Percentiles rank a stretch among this genome's conserved stretches.
Evolutionary conservation across 2,888 invertebrate genomes (phyloP).

Genomic region (Cosmorhoe ocellata): DNA sequence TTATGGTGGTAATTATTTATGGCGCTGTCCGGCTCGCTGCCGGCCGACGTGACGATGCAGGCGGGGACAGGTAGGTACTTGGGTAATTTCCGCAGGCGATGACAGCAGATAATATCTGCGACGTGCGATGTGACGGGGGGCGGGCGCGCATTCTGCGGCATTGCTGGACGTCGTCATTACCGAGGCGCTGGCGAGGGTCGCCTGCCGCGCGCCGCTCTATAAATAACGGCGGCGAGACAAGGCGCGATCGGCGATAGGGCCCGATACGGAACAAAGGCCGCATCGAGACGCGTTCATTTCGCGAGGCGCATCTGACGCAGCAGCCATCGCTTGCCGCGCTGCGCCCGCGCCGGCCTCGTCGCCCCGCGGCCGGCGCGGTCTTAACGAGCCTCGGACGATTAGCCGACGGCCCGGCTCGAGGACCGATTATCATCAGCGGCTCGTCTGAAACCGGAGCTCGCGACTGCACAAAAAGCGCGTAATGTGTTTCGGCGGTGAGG

Average conservation of each 20-base stretch:
- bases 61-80: too few species aligned
- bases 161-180: slow-evolving; percentile 22
- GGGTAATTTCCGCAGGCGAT: slow-evolving; percentile 2
- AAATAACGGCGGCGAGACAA: slow-evolving; percentile 46
- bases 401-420: slow-evolving; percentile 43
- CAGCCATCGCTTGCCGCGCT: too few species aligned
- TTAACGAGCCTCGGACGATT: slow-evolving; percentile 38
- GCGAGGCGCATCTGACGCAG: slow-evolving; percentile 15
- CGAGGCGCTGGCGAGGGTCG: slow-evolving; percentile 2
- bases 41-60: slow-evolving; percentile 3
- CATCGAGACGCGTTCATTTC: slow-evolving; percentile 51
- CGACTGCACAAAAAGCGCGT: slow-evolving; percentile 41
- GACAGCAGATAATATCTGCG: slow-evolving; percentile 6
- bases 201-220: slow-evolving; percentile 29
- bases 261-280: slow-evolving; percentile 22
- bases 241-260: slow-evolving; percentile 17
- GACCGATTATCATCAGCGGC: slow-evolving; percentile 44
- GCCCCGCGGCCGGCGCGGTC: not conserved
- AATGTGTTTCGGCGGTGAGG: slow-evolving; percentile 29
- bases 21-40: not conserved
- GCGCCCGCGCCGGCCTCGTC: not conserved
- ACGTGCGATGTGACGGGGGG: slow-evolving; percentile 8
- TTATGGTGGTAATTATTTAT: too few species aligned
- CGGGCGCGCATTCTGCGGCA: slow-evolving; percentile 5
- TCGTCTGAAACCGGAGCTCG: slow-evolving; percentile 44